These are phyloP conservation scores for Acestrorhynchus altus DNA, from an alignment of 2,797 vertebrate genomes.

Conservation along the genomic window DNA sequence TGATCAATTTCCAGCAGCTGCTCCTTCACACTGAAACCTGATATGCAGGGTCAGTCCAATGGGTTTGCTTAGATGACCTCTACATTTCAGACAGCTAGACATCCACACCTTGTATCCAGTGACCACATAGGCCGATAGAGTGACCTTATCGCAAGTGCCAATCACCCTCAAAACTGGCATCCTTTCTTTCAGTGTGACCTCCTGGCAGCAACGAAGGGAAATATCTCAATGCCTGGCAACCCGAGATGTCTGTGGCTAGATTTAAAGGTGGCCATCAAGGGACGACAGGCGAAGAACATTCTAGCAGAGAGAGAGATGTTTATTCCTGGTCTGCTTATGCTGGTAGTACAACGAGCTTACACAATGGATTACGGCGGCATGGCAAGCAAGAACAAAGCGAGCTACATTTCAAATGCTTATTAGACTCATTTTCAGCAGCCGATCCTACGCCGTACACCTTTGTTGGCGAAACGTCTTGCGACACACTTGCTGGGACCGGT, in stretches of 20 bases:
- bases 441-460: neutral
- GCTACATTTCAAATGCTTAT: neutral
- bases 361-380: constrained; percentile 40
- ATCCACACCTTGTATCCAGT: neutral
- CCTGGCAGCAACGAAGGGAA: constrained; percentile 70
- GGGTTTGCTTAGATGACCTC: neutral
- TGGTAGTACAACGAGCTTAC: constrained; percentile 54
- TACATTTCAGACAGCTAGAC: neutral
- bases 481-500: neutral
- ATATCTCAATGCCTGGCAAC: constrained; percentile 74
- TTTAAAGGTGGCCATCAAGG: constrained; percentile 76
- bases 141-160: constrained; percentile 57
- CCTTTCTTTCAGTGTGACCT: constrained; percentile 72
- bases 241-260: constrained; percentile 71
- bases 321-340: constrained; percentile 66
- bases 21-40: neutral
- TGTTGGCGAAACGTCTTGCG: constrained; percentile 2
- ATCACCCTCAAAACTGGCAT: constrained; percentile 73
- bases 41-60: neutral
- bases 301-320: constrained; percentile 76
- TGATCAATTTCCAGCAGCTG: neutral
- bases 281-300: constrained; percentile 68
- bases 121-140: constrained; percentile 20
- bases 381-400: neutral
- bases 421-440: neutral